Conservation (phyloP, 2,113 vertebrate genomes). For the Albula glossodonta region DNA sequence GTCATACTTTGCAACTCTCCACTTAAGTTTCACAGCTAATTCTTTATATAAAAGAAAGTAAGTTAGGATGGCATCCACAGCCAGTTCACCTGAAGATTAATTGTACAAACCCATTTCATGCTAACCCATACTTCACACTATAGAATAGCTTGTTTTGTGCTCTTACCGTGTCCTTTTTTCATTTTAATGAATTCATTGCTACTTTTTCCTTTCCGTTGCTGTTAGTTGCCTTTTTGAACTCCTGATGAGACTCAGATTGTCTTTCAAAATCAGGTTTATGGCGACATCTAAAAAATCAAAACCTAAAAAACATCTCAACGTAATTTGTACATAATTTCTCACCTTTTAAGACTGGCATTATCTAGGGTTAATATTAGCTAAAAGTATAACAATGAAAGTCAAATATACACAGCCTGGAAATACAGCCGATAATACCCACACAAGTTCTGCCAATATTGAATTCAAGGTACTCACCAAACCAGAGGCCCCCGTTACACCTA, state of each 20-base stretch:
- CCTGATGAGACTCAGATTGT: background rate
- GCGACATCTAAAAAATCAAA: background rate
- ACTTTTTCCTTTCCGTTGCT: background rate
- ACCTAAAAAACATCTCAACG: background rate
- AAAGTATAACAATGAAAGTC: background rate
- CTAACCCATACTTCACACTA: background rate
- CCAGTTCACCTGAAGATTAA: too few species aligned
- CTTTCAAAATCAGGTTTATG: background rate
- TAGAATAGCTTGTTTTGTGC: background rate
- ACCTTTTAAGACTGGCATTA: too few species aligned
- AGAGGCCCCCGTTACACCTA: background rate
- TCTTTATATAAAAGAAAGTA: too few species aligned
- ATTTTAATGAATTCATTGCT: background rate
- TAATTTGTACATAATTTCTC: too few species aligned
- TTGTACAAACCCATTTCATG: too few species aligned
- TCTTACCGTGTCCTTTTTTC: background rate
- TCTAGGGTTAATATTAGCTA: too few species aligned
- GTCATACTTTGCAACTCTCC: too few species aligned
- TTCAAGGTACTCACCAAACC: conserved; percentile 13
- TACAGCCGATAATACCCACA: too few species aligned
- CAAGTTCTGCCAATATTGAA: background rate
- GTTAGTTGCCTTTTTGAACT: background rate
- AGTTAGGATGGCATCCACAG: too few species aligned
- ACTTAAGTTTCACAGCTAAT: too few species aligned
- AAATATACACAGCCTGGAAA: background rate